Evolutionary conservation across 2,888 invertebrate genomes (phyloP).

Genomic region (Athripsodes cinereus): DNA sequence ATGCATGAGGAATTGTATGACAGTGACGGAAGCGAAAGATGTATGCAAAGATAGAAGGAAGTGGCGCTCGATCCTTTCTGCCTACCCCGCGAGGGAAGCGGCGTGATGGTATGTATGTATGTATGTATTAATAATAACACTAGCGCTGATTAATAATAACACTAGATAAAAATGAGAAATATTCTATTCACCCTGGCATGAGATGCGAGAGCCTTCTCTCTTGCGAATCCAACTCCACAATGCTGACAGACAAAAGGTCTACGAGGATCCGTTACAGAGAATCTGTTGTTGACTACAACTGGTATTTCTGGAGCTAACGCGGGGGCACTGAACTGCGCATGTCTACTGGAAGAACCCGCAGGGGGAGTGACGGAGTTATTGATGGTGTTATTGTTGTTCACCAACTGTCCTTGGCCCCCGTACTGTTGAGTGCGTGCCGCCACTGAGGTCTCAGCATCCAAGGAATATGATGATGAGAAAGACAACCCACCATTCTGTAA

Average conservation of each 20-base stretch:
- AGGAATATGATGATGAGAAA: constrained; percentile 31
- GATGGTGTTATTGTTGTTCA: constrained; percentile 28
- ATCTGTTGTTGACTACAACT: constrained; percentile 31
- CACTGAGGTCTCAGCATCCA: constrained; percentile 44
- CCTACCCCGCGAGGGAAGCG: no score
- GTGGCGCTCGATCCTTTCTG: no score
- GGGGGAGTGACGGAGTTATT: constrained; percentile 22
- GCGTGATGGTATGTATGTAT: no score
- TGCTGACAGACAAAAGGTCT: constrained; percentile 77
- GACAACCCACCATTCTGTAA: constrained; percentile 38
- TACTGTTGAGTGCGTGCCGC: constrained; percentile 48
- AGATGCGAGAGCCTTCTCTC: constrained; percentile 75
- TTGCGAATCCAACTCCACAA: constrained; percentile 70
- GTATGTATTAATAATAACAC: no score
- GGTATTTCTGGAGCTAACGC: constrained; percentile 25
- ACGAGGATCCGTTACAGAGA: constrained; percentile 60
- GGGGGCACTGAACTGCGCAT: constrained; percentile 31
- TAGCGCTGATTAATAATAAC: no score
- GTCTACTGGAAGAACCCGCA: constrained; percentile 29
- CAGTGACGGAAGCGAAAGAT: no score
- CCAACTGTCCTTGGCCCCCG: constrained; percentile 38
- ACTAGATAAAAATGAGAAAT: no score
- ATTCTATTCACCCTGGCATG: constrained; percentile 63
- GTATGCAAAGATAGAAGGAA: no score
- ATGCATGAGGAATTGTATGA: no score